These are phyloP conservation scores for Protodeltote pygarga DNA, from an alignment of 2,888 invertebrate species.

Conservation along the genomic window DNA sequence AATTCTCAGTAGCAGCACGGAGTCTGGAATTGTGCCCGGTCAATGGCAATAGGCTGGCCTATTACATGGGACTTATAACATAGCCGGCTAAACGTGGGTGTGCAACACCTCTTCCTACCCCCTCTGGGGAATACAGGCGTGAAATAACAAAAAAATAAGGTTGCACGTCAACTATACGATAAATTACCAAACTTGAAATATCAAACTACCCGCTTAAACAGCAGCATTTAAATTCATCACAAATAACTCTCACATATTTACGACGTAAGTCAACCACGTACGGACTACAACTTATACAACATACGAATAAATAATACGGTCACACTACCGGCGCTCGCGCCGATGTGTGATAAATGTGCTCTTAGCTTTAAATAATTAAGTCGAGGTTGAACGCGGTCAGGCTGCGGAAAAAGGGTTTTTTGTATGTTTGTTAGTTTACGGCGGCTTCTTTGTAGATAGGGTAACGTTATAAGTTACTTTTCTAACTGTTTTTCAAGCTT, in stretches of 20 bases:
- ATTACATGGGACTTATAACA: too few species aligned
- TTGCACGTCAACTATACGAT: too few species aligned
- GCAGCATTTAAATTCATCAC: conserved; percentile 39
- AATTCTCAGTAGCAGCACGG: too few species aligned
- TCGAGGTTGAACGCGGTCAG: conserved; percentile 49
- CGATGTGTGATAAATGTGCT: conserved; percentile 33
- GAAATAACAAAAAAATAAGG: too few species aligned
- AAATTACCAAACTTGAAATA: neutral
- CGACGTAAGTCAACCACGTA: conserved; percentile 21
- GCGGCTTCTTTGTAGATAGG: conserved; percentile 32
- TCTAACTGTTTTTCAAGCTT: conserved; percentile 27
- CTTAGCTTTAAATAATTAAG: conserved; percentile 49
- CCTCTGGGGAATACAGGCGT: too few species aligned
- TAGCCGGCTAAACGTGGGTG: too few species aligned
- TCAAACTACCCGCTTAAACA: neutral
- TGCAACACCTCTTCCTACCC: too few species aligned
- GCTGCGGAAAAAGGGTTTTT: conserved; percentile 27
- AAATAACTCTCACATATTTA: conserved; percentile 34
- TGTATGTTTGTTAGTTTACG: conserved; percentile 19
- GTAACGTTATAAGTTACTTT: too few species aligned
- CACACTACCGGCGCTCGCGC: conserved; percentile 19
- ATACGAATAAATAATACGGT: conserved; percentile 38
- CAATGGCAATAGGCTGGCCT: too few species aligned
- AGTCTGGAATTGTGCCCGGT: too few species aligned
- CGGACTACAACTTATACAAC: conserved; percentile 10